phyloP scores from a whole-genome alignment of 2,888 invertebrate genomes.

The Erynnis tages region DNA sequence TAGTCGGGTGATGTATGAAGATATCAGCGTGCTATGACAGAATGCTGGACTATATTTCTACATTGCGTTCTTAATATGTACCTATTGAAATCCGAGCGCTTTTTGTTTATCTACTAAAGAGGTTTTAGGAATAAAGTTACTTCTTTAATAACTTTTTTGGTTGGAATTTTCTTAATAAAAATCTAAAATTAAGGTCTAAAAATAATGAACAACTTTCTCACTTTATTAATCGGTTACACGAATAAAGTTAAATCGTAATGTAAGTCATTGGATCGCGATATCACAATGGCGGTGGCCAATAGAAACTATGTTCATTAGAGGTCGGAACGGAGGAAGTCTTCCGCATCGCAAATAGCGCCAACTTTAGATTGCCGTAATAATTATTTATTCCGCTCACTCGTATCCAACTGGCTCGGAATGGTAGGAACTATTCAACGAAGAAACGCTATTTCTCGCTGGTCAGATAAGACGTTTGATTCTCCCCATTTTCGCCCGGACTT shows the following conservation, averaged over 20 bases:
- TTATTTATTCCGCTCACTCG: constrained; percentile 81
- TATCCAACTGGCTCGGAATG: constrained; percentile 64
- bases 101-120: too few species aligned
- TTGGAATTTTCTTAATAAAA: too few species aligned
- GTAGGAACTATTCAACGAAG: constrained; percentile 76
- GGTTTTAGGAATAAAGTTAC: too few species aligned
- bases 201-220: too few species aligned
- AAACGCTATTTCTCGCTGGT: constrained; percentile 77
- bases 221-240: too few species aligned
- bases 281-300: constrained; percentile 41
- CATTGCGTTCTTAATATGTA: too few species aligned
- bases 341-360: constrained; percentile 54
- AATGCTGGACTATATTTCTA: too few species aligned
- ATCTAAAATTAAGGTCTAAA: too few species aligned
- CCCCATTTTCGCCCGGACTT: constrained; percentile 75
- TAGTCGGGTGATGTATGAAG: constrained; percentile 2
- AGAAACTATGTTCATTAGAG: constrained; percentile 71
- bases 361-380: constrained; percentile 76
- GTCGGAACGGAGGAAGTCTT: constrained; percentile 44
- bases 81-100: too few species aligned
- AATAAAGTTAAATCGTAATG: neutral
- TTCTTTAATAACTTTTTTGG: too few species aligned
- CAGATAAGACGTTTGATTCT: constrained; percentile 81
- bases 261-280: neutral
- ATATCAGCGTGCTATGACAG: neutral